A percentile compares a stretch with the other conserved stretches of the same genome.
phyloP scores from a whole-genome alignment of 1,140 invertebrate species.

The Trichonephila clavipes region DNA sequence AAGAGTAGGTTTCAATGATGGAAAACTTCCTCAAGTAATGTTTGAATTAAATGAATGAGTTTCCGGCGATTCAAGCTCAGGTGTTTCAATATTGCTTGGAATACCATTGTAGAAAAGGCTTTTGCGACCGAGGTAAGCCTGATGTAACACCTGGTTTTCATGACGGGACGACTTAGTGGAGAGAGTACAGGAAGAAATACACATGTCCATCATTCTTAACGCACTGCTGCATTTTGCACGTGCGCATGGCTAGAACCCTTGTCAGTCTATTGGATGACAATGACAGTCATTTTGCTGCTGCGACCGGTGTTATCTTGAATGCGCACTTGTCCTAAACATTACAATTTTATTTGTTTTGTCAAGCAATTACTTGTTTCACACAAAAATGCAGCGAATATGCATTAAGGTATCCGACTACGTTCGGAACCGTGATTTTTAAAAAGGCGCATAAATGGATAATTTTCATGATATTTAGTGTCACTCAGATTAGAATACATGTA shows the following conservation, averaged over 20 bases:
- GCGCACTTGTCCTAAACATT: too few species aligned
- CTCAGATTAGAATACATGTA: too few species aligned
- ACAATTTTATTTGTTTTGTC: too few species aligned
- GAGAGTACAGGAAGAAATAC: not conserved
- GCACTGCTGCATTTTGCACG: not conserved
- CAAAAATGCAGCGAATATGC: too few species aligned
- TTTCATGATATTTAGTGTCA: too few species aligned
- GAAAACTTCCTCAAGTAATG: not conserved
- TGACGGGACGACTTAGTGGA: not conserved
- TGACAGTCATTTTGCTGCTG: not conserved
- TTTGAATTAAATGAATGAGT: not conserved
- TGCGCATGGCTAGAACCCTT: not conserved
- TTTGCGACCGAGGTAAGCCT: not conserved
- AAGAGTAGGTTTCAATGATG: not conserved
- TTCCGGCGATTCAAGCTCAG: not conserved
- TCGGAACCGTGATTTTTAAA: too few species aligned
- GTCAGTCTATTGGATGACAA: not conserved
- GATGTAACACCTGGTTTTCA: not conserved
- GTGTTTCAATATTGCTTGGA: not conserved
- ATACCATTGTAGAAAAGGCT: not conserved
- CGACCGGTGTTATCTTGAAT: not conserved
- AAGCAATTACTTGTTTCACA: too few species aligned
- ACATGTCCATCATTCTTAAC: conserved; percentile 18
- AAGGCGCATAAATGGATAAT: too few species aligned
- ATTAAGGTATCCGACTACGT: too few species aligned